A percentile compares a stretch with the other conserved stretches of the same genome.
Evolutionary conservation across 2,113 vertebrate genomes (phyloP).

Genomic region (Maccullochella peelii): DNA sequence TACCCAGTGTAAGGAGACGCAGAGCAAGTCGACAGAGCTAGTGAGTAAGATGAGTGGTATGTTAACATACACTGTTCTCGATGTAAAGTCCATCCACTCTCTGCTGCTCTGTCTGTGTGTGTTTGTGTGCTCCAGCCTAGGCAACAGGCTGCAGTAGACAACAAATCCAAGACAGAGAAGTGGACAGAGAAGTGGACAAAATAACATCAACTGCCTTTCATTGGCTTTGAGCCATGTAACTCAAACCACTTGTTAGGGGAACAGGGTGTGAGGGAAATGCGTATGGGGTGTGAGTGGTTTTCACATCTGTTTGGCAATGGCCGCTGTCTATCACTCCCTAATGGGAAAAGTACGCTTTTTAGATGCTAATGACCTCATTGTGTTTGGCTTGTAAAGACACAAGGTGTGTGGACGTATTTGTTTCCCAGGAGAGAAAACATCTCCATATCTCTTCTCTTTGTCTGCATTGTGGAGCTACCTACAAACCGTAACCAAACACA

Average conservation of each 20-base stretch:
- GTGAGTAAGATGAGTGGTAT: constrained; percentile 80
- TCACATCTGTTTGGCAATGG: constrained; percentile 77
- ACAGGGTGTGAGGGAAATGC: constrained; percentile 63
- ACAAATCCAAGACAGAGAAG: constrained; percentile 68
- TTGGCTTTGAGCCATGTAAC: constrained; percentile 66
- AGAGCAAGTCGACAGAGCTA: constrained; percentile 57
- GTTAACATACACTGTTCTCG: constrained; percentile 78
- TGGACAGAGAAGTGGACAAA: constrained; percentile 71
- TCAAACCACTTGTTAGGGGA: constrained; percentile 74
- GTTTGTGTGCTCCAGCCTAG: constrained; percentile 25
- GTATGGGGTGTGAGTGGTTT: constrained; percentile 67
- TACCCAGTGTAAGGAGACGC: constrained; percentile 65
- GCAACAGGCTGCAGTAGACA: constrained; percentile 40
- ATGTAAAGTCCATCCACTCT: constrained; percentile 65
- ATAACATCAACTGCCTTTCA: constrained; percentile 73
- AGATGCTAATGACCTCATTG: constrained; percentile 65
- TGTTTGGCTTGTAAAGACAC: constrained; percentile 60
- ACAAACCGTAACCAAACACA: constrained; percentile 49
- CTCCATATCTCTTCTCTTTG: constrained; percentile 31
- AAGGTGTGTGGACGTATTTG: constrained; percentile 57
- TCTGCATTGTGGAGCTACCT: constrained; percentile 41
- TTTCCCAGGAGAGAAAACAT: constrained; percentile 58
- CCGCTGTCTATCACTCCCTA: constrained; percentile 65
- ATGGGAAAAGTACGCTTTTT: constrained; percentile 70
- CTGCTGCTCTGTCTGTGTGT: constrained; percentile 26